A percentile compares a stretch with the other conserved stretches of the same genome.
These are phyloP conservation scores for Spisula subtruncata DNA, from an alignment of 2,888 invertebrate species.

Conservation along the genomic window DNA sequence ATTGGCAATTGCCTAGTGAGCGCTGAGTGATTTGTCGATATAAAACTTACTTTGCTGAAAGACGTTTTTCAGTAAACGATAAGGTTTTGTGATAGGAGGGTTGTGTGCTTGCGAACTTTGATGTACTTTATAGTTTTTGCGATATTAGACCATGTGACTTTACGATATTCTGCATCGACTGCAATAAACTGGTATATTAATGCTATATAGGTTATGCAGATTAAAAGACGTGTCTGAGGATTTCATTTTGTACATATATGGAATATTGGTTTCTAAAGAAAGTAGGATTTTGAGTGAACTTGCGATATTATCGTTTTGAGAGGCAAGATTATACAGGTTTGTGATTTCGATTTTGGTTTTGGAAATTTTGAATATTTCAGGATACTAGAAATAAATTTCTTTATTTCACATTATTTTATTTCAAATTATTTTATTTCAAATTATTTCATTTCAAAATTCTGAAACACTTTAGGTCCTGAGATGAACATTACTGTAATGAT, in stretches of 20 bases:
- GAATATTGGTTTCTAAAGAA: neutral
- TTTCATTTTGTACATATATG: neutral
- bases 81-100: neutral
- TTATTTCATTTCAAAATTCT: no score
- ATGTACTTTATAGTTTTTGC: neutral
- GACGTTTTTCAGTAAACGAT: neutral
- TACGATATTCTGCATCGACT: neutral
- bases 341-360: neutral
- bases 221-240: neutral
- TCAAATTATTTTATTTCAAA: no score
- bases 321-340: neutral
- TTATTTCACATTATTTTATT: no score
- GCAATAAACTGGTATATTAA: neutral
- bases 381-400: no score
- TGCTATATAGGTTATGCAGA: neutral
- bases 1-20: neutral
- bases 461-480: no score
- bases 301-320: neutral
- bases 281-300: neutral
- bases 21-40: slow-evolving; percentile 5
- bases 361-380: no score
- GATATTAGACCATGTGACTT: neutral
- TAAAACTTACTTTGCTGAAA: neutral
- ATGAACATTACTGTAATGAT: no score
- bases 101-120: neutral